Evolutionary conservation across 2,113 vertebrate species (phyloP).

Genomic region (Cervus canadensis): DNA sequence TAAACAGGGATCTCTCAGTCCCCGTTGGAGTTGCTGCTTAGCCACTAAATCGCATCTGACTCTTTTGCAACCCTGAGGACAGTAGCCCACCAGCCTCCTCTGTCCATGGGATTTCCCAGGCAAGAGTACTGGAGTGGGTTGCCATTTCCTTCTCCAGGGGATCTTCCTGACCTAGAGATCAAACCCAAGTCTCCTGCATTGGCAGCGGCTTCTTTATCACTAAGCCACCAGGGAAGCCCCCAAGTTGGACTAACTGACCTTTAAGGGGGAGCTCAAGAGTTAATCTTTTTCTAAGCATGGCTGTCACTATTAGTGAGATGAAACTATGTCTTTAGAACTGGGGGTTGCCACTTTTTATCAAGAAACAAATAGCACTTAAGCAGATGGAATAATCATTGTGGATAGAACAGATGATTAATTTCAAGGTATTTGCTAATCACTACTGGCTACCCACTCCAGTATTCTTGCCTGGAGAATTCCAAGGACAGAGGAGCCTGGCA

Average conservation of each 20-base stretch:
- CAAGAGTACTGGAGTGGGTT: neutral
- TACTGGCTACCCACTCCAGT: neutral
- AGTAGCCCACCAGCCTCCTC: neutral
- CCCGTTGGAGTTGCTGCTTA: neutral
- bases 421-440: constrained; percentile 24
- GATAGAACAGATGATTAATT: neutral
- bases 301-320: neutral
- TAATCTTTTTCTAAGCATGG: neutral
- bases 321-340: neutral
- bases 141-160: neutral
- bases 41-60: neutral
- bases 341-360: constrained; percentile 33
- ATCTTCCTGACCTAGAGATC: neutral
- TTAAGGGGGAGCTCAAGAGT: neutral
- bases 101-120: neutral
- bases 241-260: neutral
- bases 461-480: neutral
- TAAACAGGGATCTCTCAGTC: neutral
- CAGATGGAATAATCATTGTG: neutral
- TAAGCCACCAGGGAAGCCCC: neutral
- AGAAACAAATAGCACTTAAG: neutral
- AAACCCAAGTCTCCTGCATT: neutral
- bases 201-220: neutral
- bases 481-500: neutral
- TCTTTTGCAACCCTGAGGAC: neutral